A percentile compares a stretch with the other conserved stretches of the same genome.
Conservation (phyloP, 2,888 invertebrate genomes). For the Nysson spinosus region DNA sequence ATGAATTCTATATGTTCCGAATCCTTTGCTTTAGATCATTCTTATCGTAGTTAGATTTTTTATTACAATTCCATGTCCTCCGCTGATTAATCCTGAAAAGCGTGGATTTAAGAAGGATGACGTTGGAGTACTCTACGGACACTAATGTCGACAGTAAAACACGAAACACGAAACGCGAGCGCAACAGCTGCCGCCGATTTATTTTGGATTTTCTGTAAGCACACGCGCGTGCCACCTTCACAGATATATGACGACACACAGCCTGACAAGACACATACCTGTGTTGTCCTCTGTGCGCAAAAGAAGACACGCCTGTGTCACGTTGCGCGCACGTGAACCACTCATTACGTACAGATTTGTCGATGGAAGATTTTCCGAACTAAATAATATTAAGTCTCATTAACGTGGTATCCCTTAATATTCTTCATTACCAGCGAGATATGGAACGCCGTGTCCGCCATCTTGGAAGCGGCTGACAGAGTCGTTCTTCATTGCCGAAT, state of each 20-base stretch:
- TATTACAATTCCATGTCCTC: no score
- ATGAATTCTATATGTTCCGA: no score
- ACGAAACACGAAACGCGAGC: slow-evolving; percentile 66
- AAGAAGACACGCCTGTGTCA: slow-evolving; percentile 1
- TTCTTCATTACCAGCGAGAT: no score
- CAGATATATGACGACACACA: slow-evolving; percentile 30
- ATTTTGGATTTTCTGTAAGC: slow-evolving; percentile 71
- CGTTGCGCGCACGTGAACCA: neutral
- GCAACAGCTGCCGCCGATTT: slow-evolving; percentile 75
- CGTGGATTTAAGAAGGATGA: slow-evolving; percentile 12
- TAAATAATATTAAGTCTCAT: no score
- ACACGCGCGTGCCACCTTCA: slow-evolving; percentile 28
- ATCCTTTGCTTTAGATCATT: no score
- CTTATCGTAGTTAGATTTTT: no score
- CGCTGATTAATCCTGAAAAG: neutral
- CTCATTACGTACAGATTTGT: neutral
- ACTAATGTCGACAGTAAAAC: slow-evolving; percentile 65
- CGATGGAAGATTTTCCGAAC: neutral
- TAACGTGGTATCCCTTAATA: no score
- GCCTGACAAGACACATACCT: slow-evolving; percentile 40
- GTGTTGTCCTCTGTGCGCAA: slow-evolving; percentile 1
- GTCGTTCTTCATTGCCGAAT: no score
- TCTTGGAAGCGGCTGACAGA: no score
- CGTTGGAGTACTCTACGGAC: slow-evolving; percentile 49
- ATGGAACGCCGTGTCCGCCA: no score